Percentiles rank a stretch among this genome's conserved stretches.
phyloP scores from a whole-genome alignment of 2,113 vertebrate genomes.

The Hydropotes inermis region DNA sequence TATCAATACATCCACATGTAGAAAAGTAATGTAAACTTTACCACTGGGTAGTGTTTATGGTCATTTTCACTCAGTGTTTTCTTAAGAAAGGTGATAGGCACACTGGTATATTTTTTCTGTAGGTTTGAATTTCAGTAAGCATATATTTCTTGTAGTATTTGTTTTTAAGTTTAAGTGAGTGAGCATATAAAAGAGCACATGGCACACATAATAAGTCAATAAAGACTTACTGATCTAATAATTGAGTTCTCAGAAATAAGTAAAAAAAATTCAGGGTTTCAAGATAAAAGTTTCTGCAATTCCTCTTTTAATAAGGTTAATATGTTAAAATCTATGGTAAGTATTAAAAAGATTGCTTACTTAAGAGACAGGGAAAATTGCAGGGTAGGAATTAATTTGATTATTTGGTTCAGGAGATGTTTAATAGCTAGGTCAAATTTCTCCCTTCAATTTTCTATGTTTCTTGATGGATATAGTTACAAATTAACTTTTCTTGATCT shows the following conservation, averaged over 20 bases:
- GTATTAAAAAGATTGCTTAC: not conserved
- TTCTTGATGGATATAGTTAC: not conserved
- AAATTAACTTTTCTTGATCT: not conserved
- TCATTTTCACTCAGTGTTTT: not conserved
- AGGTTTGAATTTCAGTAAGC: not conserved
- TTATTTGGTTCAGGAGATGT: not conserved
- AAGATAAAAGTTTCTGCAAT: not conserved
- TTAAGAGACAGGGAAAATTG: not conserved
- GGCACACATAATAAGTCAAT: not conserved
- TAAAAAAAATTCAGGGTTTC: not conserved
- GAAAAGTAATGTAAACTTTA: not conserved
- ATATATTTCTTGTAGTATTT: not conserved
- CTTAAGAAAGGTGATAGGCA: not conserved
- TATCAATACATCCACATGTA: no score
- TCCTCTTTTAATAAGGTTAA: not conserved
- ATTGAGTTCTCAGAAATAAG: not conserved
- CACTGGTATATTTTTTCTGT: not conserved
- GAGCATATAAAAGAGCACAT: not conserved
- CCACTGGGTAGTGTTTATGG: not conserved
- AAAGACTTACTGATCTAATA: not conserved
- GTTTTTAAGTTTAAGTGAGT: not conserved
- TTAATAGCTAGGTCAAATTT: not conserved
- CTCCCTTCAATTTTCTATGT: not conserved
- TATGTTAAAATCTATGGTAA: not conserved
- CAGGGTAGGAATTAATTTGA: not conserved